phyloP scores from a whole-genome alignment of 1,140 invertebrate genomes.

The Drosophila ogumai region DNA sequence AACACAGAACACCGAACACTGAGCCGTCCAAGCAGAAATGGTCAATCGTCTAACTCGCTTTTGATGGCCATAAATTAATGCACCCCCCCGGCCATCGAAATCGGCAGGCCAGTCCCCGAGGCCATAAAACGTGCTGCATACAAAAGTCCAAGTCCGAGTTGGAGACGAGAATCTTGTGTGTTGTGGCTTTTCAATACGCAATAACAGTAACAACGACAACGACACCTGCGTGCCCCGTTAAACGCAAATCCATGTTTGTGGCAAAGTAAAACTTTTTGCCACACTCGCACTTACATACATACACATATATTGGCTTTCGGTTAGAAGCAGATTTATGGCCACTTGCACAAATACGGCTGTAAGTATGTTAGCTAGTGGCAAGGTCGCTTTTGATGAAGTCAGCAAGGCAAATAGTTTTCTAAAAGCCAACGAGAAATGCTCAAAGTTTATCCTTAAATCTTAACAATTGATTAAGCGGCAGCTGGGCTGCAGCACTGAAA shows the following conservation, averaged over 20 bases:
- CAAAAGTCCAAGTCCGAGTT: background rate
- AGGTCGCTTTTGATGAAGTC: slow-evolving; percentile 45
- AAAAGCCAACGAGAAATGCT: slow-evolving; percentile 1
- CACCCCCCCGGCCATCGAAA: background rate
- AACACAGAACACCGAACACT: background rate
- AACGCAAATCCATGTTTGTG: slow-evolving; percentile 48
- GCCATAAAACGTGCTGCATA: slow-evolving; percentile 50
- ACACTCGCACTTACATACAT: slow-evolving; percentile 1
- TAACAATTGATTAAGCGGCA: slow-evolving; percentile 16
- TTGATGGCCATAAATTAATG: slow-evolving; percentile 50
- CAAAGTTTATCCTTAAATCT: slow-evolving; percentile 28
- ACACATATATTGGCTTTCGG: slow-evolving; percentile 3
- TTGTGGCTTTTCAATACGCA: slow-evolving; percentile 33
- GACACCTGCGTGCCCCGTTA: slow-evolving; percentile 47
- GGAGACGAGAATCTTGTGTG: slow-evolving; percentile 26
- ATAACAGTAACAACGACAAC: slow-evolving; percentile 6
- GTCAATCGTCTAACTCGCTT: slow-evolving; percentile 42
- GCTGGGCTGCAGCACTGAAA: background rate
- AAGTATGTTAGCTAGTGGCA: slow-evolving; percentile 14
- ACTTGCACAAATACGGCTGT: slow-evolving; percentile 12
- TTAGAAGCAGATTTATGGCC: slow-evolving; percentile 43
- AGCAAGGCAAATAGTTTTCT: slow-evolving; percentile 26
- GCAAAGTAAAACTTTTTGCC: slow-evolving; percentile 37
- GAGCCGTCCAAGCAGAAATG: slow-evolving; percentile 10
- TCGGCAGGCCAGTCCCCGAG: slow-evolving; percentile 21